Percentiles rank a stretch among this genome's conserved stretches.
Evolutionary conservation across 2,888 invertebrate genomes (phyloP).

Genomic region (Pyrocoelia pectoralis): DNA sequence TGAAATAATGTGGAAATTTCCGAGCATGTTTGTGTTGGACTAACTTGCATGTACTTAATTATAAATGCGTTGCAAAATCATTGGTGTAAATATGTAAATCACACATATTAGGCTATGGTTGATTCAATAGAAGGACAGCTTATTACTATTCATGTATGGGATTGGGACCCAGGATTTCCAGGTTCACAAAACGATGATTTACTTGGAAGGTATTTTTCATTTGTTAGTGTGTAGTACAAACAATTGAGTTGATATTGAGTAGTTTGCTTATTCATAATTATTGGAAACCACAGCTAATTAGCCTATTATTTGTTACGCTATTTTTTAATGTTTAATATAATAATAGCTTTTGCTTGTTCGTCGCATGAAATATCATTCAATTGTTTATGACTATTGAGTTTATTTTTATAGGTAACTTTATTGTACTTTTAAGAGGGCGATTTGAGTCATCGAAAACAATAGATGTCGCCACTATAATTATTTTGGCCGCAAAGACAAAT

Average conservation of each 20-base stretch:
- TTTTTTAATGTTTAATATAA: too few species aligned
- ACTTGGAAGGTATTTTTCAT: constrained; percentile 75
- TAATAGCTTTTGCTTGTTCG: neutral
- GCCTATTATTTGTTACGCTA: neutral
- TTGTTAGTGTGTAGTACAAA: neutral
- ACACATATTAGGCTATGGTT: constrained; percentile 71
- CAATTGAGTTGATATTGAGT: constrained; percentile 5
- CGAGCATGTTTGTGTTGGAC: neutral
- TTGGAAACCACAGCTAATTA: neutral
- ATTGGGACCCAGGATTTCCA: constrained; percentile 82
- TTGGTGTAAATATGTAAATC: constrained; percentile 2
- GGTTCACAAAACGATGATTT: constrained; percentile 83
- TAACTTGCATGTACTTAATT: neutral
- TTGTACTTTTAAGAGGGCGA: too few species aligned
- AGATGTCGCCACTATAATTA: too few species aligned
- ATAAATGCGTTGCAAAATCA: neutral
- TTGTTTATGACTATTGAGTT: constrained; percentile 2
- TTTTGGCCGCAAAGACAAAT: too few species aligned
- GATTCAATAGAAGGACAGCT: constrained; percentile 78
- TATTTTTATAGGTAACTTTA: too few species aligned
- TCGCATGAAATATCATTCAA: constrained; percentile 5
- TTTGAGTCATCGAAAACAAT: too few species aligned
- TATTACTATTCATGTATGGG: constrained; percentile 80
- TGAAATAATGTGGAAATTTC: neutral
- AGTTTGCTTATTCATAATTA: too few species aligned